These are phyloP conservation scores for Drosophila anomelani DNA, from an alignment of 2,888 invertebrate genomes.

Conservation along the genomic window DNA sequence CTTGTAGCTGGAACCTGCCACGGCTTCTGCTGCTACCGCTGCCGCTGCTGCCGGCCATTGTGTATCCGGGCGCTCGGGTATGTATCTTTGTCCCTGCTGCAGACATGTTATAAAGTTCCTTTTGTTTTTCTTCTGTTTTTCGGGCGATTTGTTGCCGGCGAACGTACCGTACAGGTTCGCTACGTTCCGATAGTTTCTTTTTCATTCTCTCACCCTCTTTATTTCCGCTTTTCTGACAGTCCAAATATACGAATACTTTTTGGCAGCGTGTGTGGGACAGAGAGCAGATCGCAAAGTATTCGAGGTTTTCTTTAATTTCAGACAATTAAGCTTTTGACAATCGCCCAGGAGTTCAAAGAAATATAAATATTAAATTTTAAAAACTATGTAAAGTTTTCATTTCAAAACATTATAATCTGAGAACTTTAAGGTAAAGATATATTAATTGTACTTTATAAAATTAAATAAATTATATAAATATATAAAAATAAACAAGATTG, in stretches of 20 bases:
- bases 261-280: constrained; percentile 39
- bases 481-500: no score
- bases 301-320: neutral
- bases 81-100: constrained; percentile 60
- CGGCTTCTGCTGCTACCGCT: constrained; percentile 8
- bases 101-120: constrained; percentile 72
- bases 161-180: constrained; percentile 51
- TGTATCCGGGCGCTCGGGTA: constrained; percentile 31
- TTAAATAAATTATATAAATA: no score
- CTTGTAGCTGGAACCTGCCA: constrained; percentile 62
- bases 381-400: no score
- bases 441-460: no score
- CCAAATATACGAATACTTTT: constrained; percentile 50
- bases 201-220: constrained; percentile 36
- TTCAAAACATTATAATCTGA: no score
- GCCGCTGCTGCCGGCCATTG: constrained; percentile 35
- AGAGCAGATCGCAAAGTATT: neutral
- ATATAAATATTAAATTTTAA: no score
- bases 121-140: constrained; percentile 72
- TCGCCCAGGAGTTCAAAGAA: neutral
- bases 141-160: constrained; percentile 68
- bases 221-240: constrained; percentile 61
- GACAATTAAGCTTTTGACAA: neutral
- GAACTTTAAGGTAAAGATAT: no score
- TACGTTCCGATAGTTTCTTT: constrained; percentile 50